Base-by-base conservation (phyloP, 2,888 invertebrate species). In the Apocheima hispidaria region DNA sequence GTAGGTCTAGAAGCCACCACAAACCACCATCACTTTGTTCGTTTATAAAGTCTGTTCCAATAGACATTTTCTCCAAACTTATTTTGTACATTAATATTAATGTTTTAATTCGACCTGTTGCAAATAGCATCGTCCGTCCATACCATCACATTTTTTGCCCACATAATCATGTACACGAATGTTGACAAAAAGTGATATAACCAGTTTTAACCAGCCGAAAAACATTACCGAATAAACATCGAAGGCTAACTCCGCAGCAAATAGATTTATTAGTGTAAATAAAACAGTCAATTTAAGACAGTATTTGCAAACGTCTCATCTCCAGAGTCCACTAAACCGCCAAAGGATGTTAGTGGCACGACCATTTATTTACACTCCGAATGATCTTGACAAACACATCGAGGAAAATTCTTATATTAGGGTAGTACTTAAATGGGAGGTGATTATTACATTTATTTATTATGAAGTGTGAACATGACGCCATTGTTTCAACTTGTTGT, bases 331-430 rank as follows among this genome's bases (percentile, higher is more conserved):
- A 70, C 74, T 81, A 84, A 88, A 74, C 82, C 82, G 67, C 41
- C 18, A 28, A 38, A 69, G 68, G 48, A 58, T 63, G 63, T 72
- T 70, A 44, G 52, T 65, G 72, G 83, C 90, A 90, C 88, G 90
- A 84, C 69, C 75, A 67, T 77, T 83, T 63, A 83, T 77, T 78
- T 73, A 75, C 66, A 63, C 71, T 70, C 66, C 69, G 56, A 60
- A 55, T 55, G 73, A 75, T 74, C 70, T 71, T 52, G 46, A 74
- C 77, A 80, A 83, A 83, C 23, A 66, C 9, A 40, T 38, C 23
- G 35, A 30, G 60, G 63, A 63, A 65, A 55, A 51, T 50, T 44
- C 23, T 18, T 18, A 18, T n/a, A n/a, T n/a, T n/a, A 20, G 26
- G 51, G 18, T n/a, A n/a, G 7, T 16, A 41, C 26, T 36, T 49